Conservation (phyloP, 2,113 vertebrate species). For the Castor canadensis region DNA sequence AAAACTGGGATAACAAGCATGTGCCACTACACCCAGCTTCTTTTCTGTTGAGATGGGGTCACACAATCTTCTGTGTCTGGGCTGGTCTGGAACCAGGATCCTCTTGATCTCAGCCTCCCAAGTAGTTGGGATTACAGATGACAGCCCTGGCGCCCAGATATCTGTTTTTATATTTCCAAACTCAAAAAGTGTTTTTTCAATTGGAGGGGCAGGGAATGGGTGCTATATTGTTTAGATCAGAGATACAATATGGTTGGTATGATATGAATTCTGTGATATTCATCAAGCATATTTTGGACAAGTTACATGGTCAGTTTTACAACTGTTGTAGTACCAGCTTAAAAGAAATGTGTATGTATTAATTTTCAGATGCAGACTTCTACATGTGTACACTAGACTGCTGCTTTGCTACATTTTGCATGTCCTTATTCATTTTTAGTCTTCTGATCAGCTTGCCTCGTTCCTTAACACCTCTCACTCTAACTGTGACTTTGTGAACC, state of each 20-base stretch:
- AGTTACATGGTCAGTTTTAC: slow-evolving; percentile 20
- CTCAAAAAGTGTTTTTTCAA: not conserved
- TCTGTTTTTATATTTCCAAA: not conserved
- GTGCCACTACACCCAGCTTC: too few species aligned
- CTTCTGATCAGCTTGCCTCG: not conserved
- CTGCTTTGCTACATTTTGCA: not conserved
- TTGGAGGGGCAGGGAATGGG: not conserved
- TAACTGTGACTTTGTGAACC: slow-evolving; percentile 24
- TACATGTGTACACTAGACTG: not conserved
- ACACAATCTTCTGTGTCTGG: too few species aligned
- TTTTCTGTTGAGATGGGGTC: too few species aligned
- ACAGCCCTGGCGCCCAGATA: too few species aligned
- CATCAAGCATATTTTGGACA: not conserved
- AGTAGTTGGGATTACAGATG: too few species aligned
- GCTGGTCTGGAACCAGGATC: too few species aligned
- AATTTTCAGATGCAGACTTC: not conserved
- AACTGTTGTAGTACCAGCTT: not conserved
- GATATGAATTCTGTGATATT: not conserved
- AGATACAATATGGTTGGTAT: not conserved
- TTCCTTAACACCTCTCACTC: not conserved
- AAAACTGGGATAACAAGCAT: too few species aligned
- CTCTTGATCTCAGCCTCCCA: too few species aligned
- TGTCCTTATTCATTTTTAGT: not conserved
- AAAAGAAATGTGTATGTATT: not conserved
- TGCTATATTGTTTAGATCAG: not conserved